These are phyloP conservation scores for Lophotis ruficrista DNA, from an alignment of 2,113 vertebrate species.

Conservation along the genomic window DNA sequence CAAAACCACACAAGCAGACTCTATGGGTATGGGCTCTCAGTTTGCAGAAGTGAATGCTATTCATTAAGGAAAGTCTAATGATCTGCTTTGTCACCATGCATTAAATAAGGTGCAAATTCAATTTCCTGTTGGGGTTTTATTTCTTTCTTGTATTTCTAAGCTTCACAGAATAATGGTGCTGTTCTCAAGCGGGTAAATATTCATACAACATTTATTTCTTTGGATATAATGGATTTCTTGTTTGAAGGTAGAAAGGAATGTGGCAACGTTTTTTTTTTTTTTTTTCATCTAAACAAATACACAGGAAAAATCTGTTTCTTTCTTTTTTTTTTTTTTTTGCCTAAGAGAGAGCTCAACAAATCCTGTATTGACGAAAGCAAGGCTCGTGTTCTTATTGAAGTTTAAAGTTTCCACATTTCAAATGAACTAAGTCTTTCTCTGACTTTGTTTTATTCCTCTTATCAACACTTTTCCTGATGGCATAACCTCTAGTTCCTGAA, in stretches of 20 bases:
- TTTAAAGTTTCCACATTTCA: constrained; percentile 1
- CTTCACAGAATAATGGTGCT: background rate
- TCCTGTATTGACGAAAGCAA: background rate
- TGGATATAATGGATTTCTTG: constrained; percentile 29
- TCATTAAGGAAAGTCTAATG: background rate
- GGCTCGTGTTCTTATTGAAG: background rate
- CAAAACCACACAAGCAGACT: background rate
- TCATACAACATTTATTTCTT: constrained; percentile 3
- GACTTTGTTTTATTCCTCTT: background rate
- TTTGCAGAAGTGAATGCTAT: background rate
- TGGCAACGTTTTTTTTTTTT: constrained; percentile 36
- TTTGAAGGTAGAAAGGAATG: constrained; percentile 35
- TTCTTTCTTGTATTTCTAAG: constrained; percentile 19
- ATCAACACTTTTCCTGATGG: background rate
- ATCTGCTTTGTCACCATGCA: background rate
- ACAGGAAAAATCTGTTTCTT: background rate
- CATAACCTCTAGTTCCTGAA: background rate
- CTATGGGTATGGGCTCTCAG: background rate
- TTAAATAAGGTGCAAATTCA: constrained; percentile 27
- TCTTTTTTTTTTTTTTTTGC: background rate
- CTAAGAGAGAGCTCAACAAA: background rate
- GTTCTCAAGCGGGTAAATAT: background rate
- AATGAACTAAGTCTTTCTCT: background rate
- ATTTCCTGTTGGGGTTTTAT: constrained; percentile 37
- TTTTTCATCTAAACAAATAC: constrained; percentile 16